These are phyloP conservation scores for Rhinogobius similis DNA, from an alignment of 2,113 vertebrate species.

Conservation along the genomic window DNA sequence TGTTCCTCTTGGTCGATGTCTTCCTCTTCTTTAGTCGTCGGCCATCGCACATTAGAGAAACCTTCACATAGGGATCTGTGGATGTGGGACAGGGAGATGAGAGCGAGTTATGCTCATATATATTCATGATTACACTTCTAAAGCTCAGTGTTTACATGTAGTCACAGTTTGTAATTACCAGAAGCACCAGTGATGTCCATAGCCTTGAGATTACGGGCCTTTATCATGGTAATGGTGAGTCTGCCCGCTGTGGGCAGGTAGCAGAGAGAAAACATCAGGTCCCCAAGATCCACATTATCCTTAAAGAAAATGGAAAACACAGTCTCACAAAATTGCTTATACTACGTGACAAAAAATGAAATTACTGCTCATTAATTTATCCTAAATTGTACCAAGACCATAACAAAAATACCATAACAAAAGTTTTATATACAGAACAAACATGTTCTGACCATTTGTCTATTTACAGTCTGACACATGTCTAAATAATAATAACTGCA, in stretches of 20 bases:
- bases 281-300: conserved; percentile 98
- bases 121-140: background rate
- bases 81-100: conserved; percentile 17
- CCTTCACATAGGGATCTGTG: conserved; percentile 97
- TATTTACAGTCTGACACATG: background rate
- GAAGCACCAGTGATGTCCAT: conserved; percentile 99
- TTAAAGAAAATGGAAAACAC: conserved; percentile 67
- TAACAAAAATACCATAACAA: background rate
- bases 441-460: background rate
- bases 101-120: conserved; percentile 2
- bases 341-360: too few species aligned
- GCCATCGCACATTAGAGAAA: conserved; percentile 97
- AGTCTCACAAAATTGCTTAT: background rate
- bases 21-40: conserved; percentile 97
- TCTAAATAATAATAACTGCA: too few species aligned
- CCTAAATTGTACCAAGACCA: too few species aligned
- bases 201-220: conserved; percentile 96
- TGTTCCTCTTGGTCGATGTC: conserved; percentile 98
- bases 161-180: conserved; percentile 74
- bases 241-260: conserved; percentile 97
- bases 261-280: conserved; percentile 98
- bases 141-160: background rate
- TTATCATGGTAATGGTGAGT: conserved; percentile 97
- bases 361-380: too few species aligned
- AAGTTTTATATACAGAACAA: background rate